These are phyloP conservation scores for Atrichornis clamosus DNA, from an alignment of 2,113 vertebrate species.

Conservation along the genomic window DNA sequence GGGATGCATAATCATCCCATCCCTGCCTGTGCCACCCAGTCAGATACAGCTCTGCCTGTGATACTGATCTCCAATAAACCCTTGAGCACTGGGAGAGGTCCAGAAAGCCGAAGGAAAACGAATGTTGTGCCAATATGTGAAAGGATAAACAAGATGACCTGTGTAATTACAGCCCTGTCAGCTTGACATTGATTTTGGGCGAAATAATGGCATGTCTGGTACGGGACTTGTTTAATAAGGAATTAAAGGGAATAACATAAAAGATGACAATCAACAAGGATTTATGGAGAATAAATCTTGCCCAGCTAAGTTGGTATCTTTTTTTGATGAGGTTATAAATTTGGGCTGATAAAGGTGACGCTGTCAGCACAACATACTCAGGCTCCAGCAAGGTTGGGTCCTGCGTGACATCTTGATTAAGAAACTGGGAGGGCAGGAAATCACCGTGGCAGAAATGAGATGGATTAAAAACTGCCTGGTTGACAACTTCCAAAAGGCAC, in stretches of 20 bases:
- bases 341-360: constrained; percentile 30
- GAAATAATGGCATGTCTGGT: constrained; percentile 39
- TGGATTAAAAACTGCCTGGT: background rate
- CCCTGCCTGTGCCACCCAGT: background rate
- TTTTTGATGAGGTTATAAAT: constrained; percentile 57
- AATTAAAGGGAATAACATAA: constrained; percentile 56
- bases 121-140: background rate
- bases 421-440: constrained; percentile 26
- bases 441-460: background rate
- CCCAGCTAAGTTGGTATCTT: constrained; percentile 10
- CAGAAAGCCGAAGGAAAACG: background rate
- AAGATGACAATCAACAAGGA: constrained; percentile 45
- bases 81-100: background rate
- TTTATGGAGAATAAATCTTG: constrained; percentile 50
- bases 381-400: background rate
- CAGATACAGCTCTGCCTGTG: background rate
- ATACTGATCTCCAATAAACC: constrained; percentile 34
- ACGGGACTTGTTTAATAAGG: constrained; percentile 56
- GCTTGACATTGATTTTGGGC: constrained; percentile 45
- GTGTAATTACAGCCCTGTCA: constrained; percentile 47
- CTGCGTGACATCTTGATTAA: constrained; percentile 40
- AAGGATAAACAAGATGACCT: constrained; percentile 51
- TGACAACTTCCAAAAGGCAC: background rate
- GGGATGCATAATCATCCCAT: background rate
- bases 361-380: background rate